Percentiles rank a stretch among this genome's conserved stretches.
phyloP scores from a whole-genome alignment of 2,113 vertebrate genomes.

The Balaeniceps rex region DNA sequence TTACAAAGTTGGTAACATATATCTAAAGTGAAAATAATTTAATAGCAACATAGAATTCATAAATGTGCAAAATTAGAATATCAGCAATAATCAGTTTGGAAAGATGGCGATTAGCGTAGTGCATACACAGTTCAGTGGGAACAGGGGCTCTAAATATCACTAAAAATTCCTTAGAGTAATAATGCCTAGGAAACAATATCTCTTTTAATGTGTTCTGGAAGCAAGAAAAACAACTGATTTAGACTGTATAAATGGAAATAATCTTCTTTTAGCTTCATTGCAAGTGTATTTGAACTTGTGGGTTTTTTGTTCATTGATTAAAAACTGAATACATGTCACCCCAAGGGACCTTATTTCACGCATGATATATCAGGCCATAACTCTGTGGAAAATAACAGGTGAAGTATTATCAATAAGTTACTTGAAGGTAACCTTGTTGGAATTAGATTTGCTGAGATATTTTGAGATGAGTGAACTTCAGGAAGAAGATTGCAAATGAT shows the following conservation, averaged over 20 bases:
- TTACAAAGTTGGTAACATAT: neutral
- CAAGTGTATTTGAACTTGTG: neutral
- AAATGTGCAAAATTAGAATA: neutral
- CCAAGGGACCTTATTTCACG: neutral
- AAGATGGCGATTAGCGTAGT: neutral
- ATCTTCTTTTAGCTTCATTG: neutral
- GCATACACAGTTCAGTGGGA: neutral
- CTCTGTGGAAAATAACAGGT: neutral
- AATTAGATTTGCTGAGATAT: neutral
- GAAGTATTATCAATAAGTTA: neutral
- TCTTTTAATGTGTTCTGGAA: neutral
- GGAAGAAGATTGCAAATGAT: neutral
- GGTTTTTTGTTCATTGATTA: neutral
- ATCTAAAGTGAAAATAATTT: neutral
- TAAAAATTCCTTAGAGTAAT: neutral
- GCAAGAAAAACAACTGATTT: neutral
- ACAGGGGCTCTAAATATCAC: neutral
- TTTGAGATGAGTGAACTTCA: neutral
- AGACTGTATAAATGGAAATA: neutral
- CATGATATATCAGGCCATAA: neutral
- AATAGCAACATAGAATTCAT: neutral
- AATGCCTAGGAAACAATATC: neutral
- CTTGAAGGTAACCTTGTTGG: neutral
- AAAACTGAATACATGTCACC: neutral
- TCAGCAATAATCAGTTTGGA: neutral